A percentile compares a stretch with the other conserved stretches of the same genome.
These are phyloP conservation scores for Oceanodroma tethys DNA, from an alignment of 2,113 vertebrate genomes.

Conservation along the genomic window DNA sequence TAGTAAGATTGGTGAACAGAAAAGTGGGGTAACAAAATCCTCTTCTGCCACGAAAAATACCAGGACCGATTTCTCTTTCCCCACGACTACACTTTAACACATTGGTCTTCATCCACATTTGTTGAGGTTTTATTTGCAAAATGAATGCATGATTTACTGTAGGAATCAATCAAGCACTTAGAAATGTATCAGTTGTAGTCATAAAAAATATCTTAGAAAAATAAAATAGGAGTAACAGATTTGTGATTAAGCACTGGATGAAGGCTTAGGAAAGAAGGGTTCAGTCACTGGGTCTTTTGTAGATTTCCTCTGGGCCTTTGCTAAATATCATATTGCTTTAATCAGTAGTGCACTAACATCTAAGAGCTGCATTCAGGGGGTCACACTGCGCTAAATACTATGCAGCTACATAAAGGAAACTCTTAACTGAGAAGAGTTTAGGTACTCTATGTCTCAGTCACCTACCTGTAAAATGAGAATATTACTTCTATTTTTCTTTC, in stretches of 20 bases:
- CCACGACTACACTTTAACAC: not conserved
- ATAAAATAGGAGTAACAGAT: not conserved
- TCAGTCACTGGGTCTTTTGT: not conserved
- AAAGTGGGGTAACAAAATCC: not conserved
- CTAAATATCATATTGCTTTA: not conserved
- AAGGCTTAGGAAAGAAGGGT: not conserved
- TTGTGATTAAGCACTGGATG: not conserved
- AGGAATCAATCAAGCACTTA: not conserved
- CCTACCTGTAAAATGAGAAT: not conserved
- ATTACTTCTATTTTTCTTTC: not conserved
- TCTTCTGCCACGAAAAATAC: not conserved
- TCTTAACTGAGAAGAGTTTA: not conserved
- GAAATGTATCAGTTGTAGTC: not conserved
- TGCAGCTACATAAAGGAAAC: not conserved
- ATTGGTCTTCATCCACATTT: not conserved
- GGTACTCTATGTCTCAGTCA: not conserved
- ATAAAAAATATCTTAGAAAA: not conserved
- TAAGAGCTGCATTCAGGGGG: not conserved
- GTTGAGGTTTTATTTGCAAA: not conserved
- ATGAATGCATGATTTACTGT: not conserved
- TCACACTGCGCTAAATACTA: not conserved
- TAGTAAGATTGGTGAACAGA: not conserved
- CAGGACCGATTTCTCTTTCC: not conserved
- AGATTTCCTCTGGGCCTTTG: not conserved
- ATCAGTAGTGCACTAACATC: not conserved